Evolutionary conservation across 1,140 invertebrate species (phyloP).

Genomic region (Aphidius gifuensis): DNA sequence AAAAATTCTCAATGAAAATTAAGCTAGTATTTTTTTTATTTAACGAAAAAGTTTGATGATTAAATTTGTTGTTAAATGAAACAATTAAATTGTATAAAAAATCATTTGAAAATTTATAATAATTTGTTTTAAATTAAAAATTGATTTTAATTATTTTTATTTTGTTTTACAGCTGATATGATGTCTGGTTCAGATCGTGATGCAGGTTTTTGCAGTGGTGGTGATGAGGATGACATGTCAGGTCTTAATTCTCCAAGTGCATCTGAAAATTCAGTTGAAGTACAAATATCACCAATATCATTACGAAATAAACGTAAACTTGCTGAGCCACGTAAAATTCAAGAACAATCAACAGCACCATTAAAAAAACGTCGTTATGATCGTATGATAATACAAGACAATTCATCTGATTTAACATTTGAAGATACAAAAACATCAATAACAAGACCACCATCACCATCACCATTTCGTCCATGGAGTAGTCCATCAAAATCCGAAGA

Average conservation of each 20-base stretch:
- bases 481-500: constrained; percentile 4
- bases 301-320: constrained; percentile 64
- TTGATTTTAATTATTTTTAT: constrained; percentile 13
- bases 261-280: constrained; percentile 74
- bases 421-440: constrained; percentile 23
- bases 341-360: constrained; percentile 52
- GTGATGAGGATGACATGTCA: constrained; percentile 65
- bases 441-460: constrained; percentile 23
- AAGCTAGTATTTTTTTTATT: no score
- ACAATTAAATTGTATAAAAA: no score
- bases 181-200: constrained; percentile 59
- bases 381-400: constrained; percentile 45
- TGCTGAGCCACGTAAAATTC: constrained; percentile 65
- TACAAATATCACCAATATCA: constrained; percentile 63
- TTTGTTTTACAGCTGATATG: constrained; percentile 42
- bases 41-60: no score
- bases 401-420: constrained; percentile 17
- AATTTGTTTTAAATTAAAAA: no score
- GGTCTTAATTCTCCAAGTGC: constrained; percentile 63
- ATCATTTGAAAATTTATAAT: no score
- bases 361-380: constrained; percentile 65
- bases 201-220: constrained; percentile 70
- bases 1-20: no score
- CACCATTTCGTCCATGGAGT: constrained; percentile 22
- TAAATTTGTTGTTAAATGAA: no score